A percentile compares a stretch with the other conserved stretches of the same genome.
These are phyloP conservation scores for Tiphia femorata DNA, from an alignment of 2,888 invertebrate species.

Conservation along the genomic window DNA sequence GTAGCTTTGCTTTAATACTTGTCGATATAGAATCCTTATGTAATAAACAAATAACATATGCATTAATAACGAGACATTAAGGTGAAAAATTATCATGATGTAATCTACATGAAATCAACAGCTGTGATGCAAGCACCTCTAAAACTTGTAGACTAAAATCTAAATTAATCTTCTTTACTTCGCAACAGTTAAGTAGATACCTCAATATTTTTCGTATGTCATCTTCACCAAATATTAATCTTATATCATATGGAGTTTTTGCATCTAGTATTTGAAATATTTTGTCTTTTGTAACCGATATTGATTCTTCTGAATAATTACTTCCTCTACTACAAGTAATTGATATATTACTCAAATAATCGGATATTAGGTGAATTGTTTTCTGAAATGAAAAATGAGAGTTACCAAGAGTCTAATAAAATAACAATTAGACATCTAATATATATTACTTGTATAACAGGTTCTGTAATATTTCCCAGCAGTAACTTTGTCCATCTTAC, in stretches of 20 bases:
- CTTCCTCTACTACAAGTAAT: constrained; percentile 31
- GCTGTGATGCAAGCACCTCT: constrained; percentile 63
- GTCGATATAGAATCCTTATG: constrained; percentile 13
- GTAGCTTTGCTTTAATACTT: constrained; percentile 26
- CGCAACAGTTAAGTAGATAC: constrained; percentile 68
- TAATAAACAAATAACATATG: constrained; percentile 12
- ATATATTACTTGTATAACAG: constrained; percentile 51
- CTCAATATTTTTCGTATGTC: constrained; percentile 61
- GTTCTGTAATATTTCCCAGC: constrained; percentile 68
- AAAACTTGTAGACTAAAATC: constrained; percentile 70
- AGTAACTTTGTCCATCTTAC: constrained; percentile 68
- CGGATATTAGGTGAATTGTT: constrained; percentile 38
- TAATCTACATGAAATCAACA: constrained; percentile 53
- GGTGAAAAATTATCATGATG: constrained; percentile 31
- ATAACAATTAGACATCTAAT: neutral
- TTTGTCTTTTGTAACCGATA: constrained; percentile 41
- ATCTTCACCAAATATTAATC: constrained; percentile 65
- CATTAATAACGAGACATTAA: constrained; percentile 19
- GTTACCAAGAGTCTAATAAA: neutral
- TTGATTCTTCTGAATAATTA: constrained; percentile 41
- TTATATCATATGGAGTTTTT: constrained; percentile 42
- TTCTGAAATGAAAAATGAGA: constrained; percentile 39
- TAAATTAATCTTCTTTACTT: constrained; percentile 69
- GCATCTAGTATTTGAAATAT: constrained; percentile 41
- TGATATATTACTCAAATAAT: constrained; percentile 30